Conservation (phyloP, 2,888 invertebrate species). For the Morinoia aosen region DNA sequence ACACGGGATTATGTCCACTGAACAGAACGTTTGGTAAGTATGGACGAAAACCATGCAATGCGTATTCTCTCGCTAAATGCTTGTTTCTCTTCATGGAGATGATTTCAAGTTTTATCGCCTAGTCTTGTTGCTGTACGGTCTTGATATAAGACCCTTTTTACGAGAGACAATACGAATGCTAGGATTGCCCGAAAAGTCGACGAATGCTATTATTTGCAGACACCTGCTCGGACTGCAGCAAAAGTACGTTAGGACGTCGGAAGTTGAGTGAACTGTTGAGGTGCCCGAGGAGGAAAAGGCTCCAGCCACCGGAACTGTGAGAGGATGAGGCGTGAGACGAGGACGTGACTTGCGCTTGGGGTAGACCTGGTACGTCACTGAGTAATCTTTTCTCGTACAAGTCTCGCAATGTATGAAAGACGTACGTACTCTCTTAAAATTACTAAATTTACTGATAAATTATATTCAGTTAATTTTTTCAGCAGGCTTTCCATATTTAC, state of each 20-base stretch:
- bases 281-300: constrained; percentile 24
- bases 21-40: too few relatives aligned
- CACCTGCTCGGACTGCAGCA: background rate
- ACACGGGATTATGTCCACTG: too few relatives aligned
- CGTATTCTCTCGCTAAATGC: background rate
- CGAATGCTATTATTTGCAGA: background rate
- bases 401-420: background rate
- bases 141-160: background rate
- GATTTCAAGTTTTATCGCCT: background rate
- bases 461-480: too few relatives aligned
- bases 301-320: constrained; percentile 2
- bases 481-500: too few relatives aligned
- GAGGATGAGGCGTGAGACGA: constrained; percentile 31
- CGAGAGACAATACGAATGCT: background rate
- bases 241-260: background rate
- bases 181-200: background rate
- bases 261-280: background rate
- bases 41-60: background rate
- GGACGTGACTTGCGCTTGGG: constrained; percentile 23
- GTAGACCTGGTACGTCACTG: background rate
- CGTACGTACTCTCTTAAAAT: too few relatives aligned
- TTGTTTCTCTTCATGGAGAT: background rate
- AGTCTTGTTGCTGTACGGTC: background rate
- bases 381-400: background rate
- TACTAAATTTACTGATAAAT: too few relatives aligned